Conservation (phyloP, 2,797 vertebrate species). For the Limnodromus scolopaceus region DNA sequence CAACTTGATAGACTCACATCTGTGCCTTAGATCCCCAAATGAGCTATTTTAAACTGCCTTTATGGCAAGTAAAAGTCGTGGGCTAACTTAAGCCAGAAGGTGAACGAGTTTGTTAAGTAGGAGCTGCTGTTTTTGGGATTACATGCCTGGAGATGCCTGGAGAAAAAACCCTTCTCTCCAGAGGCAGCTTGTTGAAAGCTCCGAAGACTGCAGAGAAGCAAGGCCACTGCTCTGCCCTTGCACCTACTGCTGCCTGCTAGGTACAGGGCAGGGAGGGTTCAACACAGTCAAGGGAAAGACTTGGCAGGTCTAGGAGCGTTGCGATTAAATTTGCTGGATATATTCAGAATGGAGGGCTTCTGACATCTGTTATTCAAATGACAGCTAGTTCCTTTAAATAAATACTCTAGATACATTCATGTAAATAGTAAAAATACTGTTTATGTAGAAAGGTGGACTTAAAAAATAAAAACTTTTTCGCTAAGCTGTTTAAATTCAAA, state of each 20-base stretch:
- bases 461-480: background rate
- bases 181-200: background rate
- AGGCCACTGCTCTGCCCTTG: background rate
- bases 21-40: background rate
- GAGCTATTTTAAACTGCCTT: background rate
- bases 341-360: background rate
- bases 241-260: background rate
- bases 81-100: background rate
- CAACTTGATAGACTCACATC: background rate
- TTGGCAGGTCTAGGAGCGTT: background rate
- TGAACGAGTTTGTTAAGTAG: background rate
- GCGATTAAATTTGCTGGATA: background rate
- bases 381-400: background rate
- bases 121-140: background rate
- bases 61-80: background rate
- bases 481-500: background rate
- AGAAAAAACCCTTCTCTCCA: background rate
- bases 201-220: background rate
- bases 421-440: background rate
- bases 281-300: fast-evolving
- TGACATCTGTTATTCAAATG: background rate
- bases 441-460: background rate
- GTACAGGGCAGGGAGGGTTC: background rate
- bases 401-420: background rate
- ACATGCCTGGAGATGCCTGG: fast-evolving